Evolutionary conservation across 53 echinoderm and acorn worm species (phyloP), one percentile per base, ranked within the genome.

Genomic region (Zoroaster sp.): DNA sequence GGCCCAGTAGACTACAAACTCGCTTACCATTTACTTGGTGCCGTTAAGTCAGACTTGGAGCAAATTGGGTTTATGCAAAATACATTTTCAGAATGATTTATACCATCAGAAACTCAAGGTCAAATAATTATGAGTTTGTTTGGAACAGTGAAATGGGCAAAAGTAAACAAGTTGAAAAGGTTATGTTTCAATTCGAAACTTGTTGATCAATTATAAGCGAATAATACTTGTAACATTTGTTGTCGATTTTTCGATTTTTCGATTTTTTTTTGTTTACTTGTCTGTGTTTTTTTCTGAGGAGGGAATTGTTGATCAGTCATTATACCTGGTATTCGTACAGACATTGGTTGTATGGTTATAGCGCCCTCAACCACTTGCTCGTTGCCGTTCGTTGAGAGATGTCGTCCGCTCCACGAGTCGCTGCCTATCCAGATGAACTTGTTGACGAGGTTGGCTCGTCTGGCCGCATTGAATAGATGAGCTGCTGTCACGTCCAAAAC

Each of bases 341-440:
- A 89, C 73, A 95, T 91, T 17, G 96, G 96, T 25, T 96, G 96
- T 55, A 96, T 86, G 17, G 96, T 96, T 20, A 96, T 96, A 83
- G 96, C 96, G 74, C 96, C 96, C 96, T 96, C 96, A 87, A 96
- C 51, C 39, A 89, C 89, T 33, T 89, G 72, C 70, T 95, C 93
- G 44, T 94, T 94, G 69, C 88, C 81, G 51, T 77, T 68, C 12
- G 96, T 90, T 12, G 91, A 87, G 59, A 91, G 83, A 74, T 93
- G 93, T 44, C 96, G 66, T 0, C 93, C 94, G 54, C 96, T 96
- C 94, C 94, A 95, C 0, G 87, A 89, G 65, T 96, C 96, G 49
- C 96, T 95, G 25, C 96, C 96, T 8, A 96, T 76, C 91, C 95
- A 96, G 73, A 95, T 52, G 81, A 95, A 95, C 34, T 90, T 73